These are phyloP conservation scores for Spea multiplicata DNA, from an alignment of 2,113 vertebrate genomes.

Conservation along the genomic window DNA sequence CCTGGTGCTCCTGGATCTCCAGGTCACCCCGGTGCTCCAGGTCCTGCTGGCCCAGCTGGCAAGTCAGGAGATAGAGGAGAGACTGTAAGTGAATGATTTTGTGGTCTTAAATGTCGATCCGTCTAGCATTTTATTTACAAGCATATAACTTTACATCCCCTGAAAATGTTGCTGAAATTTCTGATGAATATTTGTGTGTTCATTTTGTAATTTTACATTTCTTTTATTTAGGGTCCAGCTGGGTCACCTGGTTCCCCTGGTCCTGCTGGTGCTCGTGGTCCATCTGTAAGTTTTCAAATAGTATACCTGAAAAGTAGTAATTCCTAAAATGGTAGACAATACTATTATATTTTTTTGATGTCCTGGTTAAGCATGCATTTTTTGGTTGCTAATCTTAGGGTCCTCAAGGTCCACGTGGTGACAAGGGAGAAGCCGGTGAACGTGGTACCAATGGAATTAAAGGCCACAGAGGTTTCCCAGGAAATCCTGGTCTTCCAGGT, in stretches of 20 bases:
- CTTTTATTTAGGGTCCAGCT: conserved; percentile 63
- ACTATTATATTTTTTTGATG: not conserved
- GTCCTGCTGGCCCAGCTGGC: conserved; percentile 64
- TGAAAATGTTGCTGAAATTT: no score
- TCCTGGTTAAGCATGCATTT: not conserved
- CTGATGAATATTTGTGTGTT: not conserved
- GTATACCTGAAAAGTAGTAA: not conserved
- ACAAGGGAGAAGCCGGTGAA: conserved; percentile 77
- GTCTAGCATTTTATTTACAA: no score
- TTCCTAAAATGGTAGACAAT: not conserved
- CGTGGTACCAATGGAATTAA: conserved; percentile 69
- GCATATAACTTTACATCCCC: no score
- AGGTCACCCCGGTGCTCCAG: conserved; percentile 71
- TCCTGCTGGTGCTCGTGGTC: conserved; percentile 66
- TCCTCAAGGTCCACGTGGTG: conserved; percentile 70
- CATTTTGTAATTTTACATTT: no score
- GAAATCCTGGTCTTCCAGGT: conserved; percentile 65
- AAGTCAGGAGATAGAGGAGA: conserved; percentile 74
- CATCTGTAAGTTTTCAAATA: conserved; percentile 62
- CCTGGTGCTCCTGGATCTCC: conserved; percentile 67
- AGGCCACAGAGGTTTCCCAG: conserved; percentile 76
- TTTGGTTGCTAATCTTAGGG: conserved; percentile 59
- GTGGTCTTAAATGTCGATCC: not conserved
- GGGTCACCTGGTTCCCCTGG: conserved; percentile 69
- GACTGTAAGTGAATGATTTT: conserved; percentile 57